A percentile compares a stretch with the other conserved stretches of the same genome.
phyloP scores from a whole-genome alignment of 2,888 invertebrate genomes.

The Parnassius smintheus region DNA sequence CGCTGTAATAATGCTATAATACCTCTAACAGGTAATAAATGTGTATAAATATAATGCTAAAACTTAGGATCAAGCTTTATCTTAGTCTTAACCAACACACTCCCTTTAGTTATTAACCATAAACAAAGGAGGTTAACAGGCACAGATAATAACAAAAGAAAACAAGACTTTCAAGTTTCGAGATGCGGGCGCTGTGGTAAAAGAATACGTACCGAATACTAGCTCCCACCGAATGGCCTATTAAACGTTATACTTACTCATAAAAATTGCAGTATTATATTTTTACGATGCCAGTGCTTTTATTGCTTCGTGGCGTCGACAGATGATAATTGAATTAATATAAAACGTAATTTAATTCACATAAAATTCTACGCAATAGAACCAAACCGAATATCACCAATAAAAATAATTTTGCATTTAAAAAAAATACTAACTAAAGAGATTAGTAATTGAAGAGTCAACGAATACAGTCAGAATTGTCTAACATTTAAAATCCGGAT shows the following conservation, averaged over 20 bases:
- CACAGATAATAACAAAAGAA: conserved; percentile 40
- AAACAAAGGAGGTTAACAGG: conserved; percentile 39
- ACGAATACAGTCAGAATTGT: no score
- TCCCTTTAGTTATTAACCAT: conserved; percentile 27
- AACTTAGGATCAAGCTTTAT: no score
- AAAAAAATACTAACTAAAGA: no score
- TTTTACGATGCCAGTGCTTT: conserved; percentile 21
- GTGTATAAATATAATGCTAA: no score
- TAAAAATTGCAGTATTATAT: conserved; percentile 26
- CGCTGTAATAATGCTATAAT: no score
- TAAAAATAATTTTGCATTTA: no score
- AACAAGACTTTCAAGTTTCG: conserved; percentile 40
- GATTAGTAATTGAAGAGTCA: no score
- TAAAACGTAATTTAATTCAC: background rate
- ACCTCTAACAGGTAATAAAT: no score
- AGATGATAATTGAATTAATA: conserved; percentile 16
- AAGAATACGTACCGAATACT: conserved; percentile 27
- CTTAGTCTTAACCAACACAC: background rate
- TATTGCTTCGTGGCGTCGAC: conserved; percentile 15
- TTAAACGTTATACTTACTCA: conserved; percentile 26
- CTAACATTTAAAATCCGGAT: no score
- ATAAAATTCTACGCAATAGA: background rate
- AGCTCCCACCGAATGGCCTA: conserved; percentile 29
- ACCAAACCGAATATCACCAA: background rate
- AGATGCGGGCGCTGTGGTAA: conserved; percentile 54